Percentiles rank a stretch among this genome's conserved stretches.
Conservation (phyloP, 2,113 vertebrate species). For the Rhea americana region DNA sequence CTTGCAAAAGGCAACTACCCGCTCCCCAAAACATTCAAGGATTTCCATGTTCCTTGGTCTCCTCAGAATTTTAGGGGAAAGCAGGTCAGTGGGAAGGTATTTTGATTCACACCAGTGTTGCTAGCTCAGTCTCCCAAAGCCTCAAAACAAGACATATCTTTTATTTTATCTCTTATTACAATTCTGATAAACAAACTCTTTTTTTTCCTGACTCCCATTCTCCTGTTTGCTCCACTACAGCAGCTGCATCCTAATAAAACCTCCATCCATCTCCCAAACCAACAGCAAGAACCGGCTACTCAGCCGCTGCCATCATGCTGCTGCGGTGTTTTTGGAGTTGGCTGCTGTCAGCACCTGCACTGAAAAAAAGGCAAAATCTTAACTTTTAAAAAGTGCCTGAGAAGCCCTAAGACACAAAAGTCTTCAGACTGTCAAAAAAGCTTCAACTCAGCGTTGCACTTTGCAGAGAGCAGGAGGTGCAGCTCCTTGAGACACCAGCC, state of each 20-base stretch:
- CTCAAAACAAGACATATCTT: background rate
- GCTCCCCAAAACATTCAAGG: background rate
- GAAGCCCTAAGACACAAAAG: background rate
- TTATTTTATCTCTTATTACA: background rate
- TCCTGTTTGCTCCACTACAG: no score
- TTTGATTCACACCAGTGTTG: background rate
- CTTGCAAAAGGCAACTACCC: background rate
- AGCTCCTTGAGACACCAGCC: no score
- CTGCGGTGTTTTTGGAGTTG: no score
- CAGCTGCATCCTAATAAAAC: no score
- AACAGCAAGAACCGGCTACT: no score
- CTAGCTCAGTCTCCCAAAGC: background rate
- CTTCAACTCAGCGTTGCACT: background rate
- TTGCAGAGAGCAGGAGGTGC: background rate
- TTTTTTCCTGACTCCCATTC: no score
- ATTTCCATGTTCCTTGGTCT: background rate
- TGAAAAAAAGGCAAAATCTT: background rate
- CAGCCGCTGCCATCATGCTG: no score
- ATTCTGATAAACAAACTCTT: no score
- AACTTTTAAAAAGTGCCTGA: background rate
- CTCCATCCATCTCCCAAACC: no score
- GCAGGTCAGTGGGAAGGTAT: no score
- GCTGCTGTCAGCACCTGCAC: accelerated
- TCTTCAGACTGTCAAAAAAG: background rate
- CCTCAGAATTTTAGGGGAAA: background rate